Base-by-base conservation (phyloP, 2,797 vertebrate species). In the Toxotes lorentzi region DNA sequence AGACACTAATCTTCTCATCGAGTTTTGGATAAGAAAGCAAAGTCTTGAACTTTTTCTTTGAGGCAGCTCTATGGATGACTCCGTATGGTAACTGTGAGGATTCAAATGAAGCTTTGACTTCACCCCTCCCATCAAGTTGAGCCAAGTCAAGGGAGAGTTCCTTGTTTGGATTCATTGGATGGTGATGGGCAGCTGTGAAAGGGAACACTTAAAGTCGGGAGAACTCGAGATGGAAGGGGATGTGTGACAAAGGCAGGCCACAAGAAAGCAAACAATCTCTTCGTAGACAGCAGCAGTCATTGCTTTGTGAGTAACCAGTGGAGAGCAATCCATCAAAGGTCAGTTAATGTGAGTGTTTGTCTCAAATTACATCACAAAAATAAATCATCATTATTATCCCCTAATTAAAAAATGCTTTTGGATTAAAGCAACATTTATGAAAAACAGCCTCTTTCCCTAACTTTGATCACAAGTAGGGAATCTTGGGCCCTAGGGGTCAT, bases 101-200 rank as follows among this genome's bases (percentile, higher is more conserved):
- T 59, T 80, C 13, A 64, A 69, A 74, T 30, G n/a, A 68, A 63
- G 68, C 66, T 32, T 70, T 67, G 45, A 16, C 32, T 68, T 70
- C 41, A 38, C 53, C 7, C 62, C 10, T 34, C 53, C 40, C 43
- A 61, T 70, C 56, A 24, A 61, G 57, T 62, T 53, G 41, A 70
- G 47, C 19, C 34, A 41, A 41, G 35, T 50, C 17, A 70, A 11
- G n/a, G 48, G 72, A 91, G 72, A 54, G 64, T 79, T 93, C 85
- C 87, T 82, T 89, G 89, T 87, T 70, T 81, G 85, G 69, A 79
- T 82, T 90, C 79, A 82, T 88, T 87, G 86, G 92, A 80, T 76
- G 76, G 71, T 91, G 91, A 95, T 87, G 87, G 93, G 90, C 92
- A 95, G 86, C 75, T 87, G 91, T 91, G 92, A 92, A 89, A 94